Evolutionary conservation across 2,797 vertebrate species (phyloP), one percentile per base, ranked within the genome.

Genomic region (Anguilla anguilla): DNA sequence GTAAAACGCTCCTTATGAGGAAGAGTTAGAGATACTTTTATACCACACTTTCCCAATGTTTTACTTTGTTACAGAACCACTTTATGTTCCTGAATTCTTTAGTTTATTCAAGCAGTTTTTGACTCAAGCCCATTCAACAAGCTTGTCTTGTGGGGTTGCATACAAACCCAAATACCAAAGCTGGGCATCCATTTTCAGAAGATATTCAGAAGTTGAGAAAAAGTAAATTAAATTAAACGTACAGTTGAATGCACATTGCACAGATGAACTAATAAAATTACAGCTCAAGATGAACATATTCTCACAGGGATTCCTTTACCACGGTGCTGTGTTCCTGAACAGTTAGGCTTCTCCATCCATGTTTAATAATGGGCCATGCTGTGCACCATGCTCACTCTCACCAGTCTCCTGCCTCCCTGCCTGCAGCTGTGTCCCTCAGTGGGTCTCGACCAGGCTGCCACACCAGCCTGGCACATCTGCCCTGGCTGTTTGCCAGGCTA

Each of bases 391-490:
- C 49, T 49, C 46, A 25, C 59, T 2, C 10, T 49, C 77, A 35
- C 57, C 28, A 25, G 2, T 53, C 43, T 35, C 25, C 74, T 82
- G 53, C 43, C 72, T 61, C 46, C 55, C 25, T 11, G 22, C 61
- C 84, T 77, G 5, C 74, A 22, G 35, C 82, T 49, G 81, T 81
- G 53, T 84, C 19, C 9, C 35, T 88, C 81, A 87, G 4, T 84
- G 49, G 55, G 4, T 46, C 79, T 39, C 11, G 10, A 17, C 35
- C 19, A 53, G 46, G n/a, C 39, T 49, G 84, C 74, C 39, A 43
- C 39, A 43, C 39, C 39, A 43, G 39, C 39, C 0, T 43, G 39
- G 39, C 39, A 25, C 81, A 28, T 53, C 39, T 35, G 35, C 28
- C 31, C 35, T 61, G 28, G 51, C n/a, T 83, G 35, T 39, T n/a